Conservation (phyloP, 2,113 vertebrate species). For the Coreoperca whiteheadi region DNA sequence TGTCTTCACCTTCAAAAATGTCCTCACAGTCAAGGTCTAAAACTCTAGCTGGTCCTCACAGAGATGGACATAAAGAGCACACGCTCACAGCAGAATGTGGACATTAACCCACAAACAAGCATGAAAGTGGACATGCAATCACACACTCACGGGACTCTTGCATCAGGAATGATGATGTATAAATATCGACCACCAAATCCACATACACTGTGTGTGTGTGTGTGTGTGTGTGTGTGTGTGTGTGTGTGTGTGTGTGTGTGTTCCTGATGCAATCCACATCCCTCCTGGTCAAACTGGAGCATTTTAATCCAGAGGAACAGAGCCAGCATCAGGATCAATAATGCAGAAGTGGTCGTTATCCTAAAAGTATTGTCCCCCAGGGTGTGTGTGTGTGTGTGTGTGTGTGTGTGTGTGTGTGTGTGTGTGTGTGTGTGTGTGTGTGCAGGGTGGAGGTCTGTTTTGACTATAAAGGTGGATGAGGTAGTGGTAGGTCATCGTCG, state of each 20-base stretch:
- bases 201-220: conserved; percentile 28
- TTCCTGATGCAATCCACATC: conserved; percentile 57
- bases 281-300: conserved; percentile 74
- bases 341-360: conserved; percentile 85
- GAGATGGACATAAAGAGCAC: background rate
- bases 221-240: conserved; percentile 34
- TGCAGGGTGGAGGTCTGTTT: conserved; percentile 64
- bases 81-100: background rate
- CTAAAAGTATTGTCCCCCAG: conserved; percentile 83
- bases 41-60: background rate
- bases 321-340: conserved; percentile 79
- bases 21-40: too few species aligned
- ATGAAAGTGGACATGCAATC: conserved; percentile 25
- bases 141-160: conserved; percentile 36
- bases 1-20: background rate
- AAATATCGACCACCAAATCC: conserved; percentile 76
- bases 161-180: conserved; percentile 78
- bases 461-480: conserved; percentile 76
- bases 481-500: conserved; percentile 67
- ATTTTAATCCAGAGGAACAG: conserved; percentile 82
- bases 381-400: conserved; percentile 44
- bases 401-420: conserved; percentile 29
- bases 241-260: conserved; percentile 20
- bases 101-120: conserved; percentile 42
- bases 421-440: conserved; percentile 18